Evolutionary conservation across 2,888 invertebrate species (phyloP).

Genomic region (Heteropelma amictum): DNA sequence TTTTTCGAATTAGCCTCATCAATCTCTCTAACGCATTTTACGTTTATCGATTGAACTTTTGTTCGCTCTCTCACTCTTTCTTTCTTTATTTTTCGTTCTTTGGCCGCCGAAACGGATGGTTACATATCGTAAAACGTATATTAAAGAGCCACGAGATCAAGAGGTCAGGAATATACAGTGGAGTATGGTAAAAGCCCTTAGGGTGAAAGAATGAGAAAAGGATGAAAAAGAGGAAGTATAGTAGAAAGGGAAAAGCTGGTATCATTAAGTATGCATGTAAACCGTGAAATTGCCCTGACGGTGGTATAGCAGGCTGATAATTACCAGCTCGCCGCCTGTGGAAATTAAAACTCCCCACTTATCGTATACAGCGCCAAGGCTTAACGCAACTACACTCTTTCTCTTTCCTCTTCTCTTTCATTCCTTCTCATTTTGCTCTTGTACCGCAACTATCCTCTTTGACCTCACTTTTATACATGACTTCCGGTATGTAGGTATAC

Average conservation of each 20-base stretch:
- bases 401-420: not conserved
- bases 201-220: slow-evolving; percentile 40
- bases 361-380: slow-evolving; percentile 56
- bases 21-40: too few relatives aligned
- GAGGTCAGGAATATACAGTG: too few relatives aligned
- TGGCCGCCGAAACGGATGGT: too few relatives aligned
- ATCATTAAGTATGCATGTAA: slow-evolving; percentile 69
- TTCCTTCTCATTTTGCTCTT: not conserved
- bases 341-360: slow-evolving; percentile 69
- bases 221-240: slow-evolving; percentile 34
- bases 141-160: not conserved
- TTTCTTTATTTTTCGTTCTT: too few relatives aligned
- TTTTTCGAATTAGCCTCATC: too few relatives aligned
- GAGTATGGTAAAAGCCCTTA: not conserved
- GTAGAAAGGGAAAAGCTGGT: slow-evolving; percentile 47
- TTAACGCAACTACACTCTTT: slow-evolving; percentile 39
- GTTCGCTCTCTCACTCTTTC: too few relatives aligned
- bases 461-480: too few relatives aligned
- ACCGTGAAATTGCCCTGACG: slow-evolving; percentile 66
- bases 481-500: not conserved
- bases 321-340: slow-evolving; percentile 62
- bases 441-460: not conserved
- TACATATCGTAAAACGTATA: too few relatives aligned
- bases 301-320: slow-evolving; percentile 60
- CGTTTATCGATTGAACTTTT: too few relatives aligned